Evolutionary conservation across 2,888 invertebrate species (phyloP), one percentile per base, ranked within the genome.

Genomic region (Polydrusus cervinus): DNA sequence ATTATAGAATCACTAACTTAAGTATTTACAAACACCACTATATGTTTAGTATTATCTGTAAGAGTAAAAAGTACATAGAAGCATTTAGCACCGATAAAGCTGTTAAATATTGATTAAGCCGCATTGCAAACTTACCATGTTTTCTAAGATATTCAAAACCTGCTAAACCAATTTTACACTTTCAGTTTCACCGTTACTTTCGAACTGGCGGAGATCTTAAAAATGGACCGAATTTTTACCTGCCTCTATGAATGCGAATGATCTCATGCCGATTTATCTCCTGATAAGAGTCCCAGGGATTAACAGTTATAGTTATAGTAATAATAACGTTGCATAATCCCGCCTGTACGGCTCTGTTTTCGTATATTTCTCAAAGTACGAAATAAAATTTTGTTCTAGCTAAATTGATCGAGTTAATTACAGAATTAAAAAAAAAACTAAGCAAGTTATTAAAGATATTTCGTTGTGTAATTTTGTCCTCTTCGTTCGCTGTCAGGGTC

Each of bases 181-280:
- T 30, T 55, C 34, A 9, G 38, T 38, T 60, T 60, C 57, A 60
- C 57, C 18, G 57, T 14, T 16, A 18, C 38, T 60, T 60, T 38
- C 0, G 16, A 60, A 60, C 57, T 60, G 57, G 38, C 40, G 10
- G 9, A 18, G 10, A 60, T 60, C 38, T 60, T 16, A 11, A 60
- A 38, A 18, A 34, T 34, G 57, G 5, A 14, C 38, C 57, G 57
- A 60, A 38, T 60, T 60, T 60, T 60, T 60, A 60, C 57, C 57
- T 60, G 57, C 38, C 11, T 60, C 34, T 34, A 10, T 34, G 40
- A 38, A 14, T 30, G 30, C 16, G 38, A 34, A 38, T 57, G 57
- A 57, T 57, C 38, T 60, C 38, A 60, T 60, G 7, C 38, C 57
- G 57, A 18, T 60, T 60, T 38, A 60, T 60, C 57, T 60, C n/a